These are phyloP conservation scores for Selene dorsalis DNA, from an alignment of 2,797 vertebrate species.

Conservation along the genomic window DNA sequence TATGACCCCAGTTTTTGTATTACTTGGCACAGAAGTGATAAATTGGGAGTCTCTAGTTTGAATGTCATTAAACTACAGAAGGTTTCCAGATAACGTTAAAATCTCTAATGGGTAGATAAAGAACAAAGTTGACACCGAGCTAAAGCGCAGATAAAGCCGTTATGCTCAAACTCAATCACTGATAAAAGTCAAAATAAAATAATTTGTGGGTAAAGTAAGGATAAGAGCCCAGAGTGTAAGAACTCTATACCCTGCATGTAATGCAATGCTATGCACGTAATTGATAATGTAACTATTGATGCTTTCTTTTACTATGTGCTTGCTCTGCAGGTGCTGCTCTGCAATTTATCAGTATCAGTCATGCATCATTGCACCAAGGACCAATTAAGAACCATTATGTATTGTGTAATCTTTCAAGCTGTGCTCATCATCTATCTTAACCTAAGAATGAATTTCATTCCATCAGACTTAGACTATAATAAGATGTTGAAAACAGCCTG, in stretches of 20 bases:
- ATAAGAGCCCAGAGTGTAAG: neutral
- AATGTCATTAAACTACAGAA: constrained; percentile 22
- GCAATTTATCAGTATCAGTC: constrained; percentile 49
- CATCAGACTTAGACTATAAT: neutral
- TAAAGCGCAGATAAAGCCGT: constrained; percentile 7
- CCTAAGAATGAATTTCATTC: constrained; percentile 17
- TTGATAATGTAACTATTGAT: constrained; percentile 42
- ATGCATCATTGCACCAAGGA: constrained; percentile 47
- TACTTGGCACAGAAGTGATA: constrained; percentile 12
- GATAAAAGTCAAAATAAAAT: neutral
- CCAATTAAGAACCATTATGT: constrained; percentile 68
- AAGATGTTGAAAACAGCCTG: no score
- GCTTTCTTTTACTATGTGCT: constrained; percentile 41
- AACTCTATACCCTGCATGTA: neutral
- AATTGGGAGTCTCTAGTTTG: constrained; percentile 39
- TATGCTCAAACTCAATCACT: neutral
- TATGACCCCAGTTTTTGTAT: constrained; percentile 39
- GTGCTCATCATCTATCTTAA: constrained; percentile 47
- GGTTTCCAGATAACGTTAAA: constrained; percentile 10
- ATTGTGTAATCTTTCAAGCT: constrained; percentile 47
- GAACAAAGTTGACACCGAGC: constrained; percentile 1
- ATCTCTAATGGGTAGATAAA: constrained; percentile 23
- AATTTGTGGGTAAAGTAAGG: neutral
- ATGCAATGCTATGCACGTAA: constrained; percentile 18
- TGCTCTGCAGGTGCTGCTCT: constrained; percentile 49